Evolutionary conservation across 2,888 invertebrate species (phyloP).

Genomic region (Nephrocerus scutellatus): DNA sequence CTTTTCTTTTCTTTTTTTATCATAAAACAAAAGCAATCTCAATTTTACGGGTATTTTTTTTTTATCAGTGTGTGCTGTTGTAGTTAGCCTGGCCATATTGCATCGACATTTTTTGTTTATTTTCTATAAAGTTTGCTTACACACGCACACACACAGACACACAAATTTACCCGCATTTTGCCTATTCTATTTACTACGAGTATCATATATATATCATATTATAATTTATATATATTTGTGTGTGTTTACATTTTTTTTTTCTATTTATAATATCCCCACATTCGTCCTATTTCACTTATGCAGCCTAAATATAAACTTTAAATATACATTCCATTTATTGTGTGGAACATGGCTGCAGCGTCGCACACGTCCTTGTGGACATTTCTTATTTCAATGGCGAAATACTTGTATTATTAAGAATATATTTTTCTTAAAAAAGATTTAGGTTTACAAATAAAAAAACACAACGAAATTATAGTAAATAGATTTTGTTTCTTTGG

Average conservation of each 20-base stretch:
- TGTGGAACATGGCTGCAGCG: too few relatives aligned
- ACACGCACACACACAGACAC: neutral
- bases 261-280: too few relatives aligned
- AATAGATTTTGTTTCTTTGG: too few relatives aligned
- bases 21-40: conserved; percentile 33
- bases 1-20: conserved; percentile 19
- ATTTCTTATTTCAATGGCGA: too few relatives aligned
- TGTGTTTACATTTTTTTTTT: too few relatives aligned
- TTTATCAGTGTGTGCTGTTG: too few relatives aligned
- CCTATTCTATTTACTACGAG: neutral
- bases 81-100: too few relatives aligned
- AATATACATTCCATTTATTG: too few relatives aligned
- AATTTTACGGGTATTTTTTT: conserved; percentile 27
- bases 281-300: too few relatives aligned
- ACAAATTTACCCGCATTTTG: neutral
- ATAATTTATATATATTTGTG: conserved; percentile 20
- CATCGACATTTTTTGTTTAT: conserved; percentile 17
- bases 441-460: neutral
- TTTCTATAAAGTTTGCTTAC: conserved; percentile 14
- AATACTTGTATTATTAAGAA: conserved; percentile 6
- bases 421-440: conserved; percentile 1
- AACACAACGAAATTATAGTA: too few relatives aligned
- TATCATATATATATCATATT: conserved; percentile 22
- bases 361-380: too few relatives aligned
- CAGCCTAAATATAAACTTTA: too few relatives aligned